These are phyloP conservation scores for Cydia amplana DNA, from an alignment of 1,140 invertebrate species.

Conservation along the genomic window DNA sequence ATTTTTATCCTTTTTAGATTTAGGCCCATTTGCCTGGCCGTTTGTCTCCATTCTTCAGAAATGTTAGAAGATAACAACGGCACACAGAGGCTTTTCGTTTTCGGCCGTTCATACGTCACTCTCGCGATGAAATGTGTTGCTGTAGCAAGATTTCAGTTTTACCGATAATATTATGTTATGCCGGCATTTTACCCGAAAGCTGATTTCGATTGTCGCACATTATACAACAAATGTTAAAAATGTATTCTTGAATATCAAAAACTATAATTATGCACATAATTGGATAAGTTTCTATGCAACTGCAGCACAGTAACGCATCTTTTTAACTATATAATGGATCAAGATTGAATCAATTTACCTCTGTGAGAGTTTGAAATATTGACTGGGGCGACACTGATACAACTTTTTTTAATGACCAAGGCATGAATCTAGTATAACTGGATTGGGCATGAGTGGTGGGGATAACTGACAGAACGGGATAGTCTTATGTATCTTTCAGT, in stretches of 20 bases:
- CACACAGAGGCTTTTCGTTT: slow-evolving; percentile 79
- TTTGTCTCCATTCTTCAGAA: slow-evolving; percentile 79
- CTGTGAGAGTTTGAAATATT: background rate
- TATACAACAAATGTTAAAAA: background rate
- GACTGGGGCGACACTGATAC: background rate
- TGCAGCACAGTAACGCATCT: background rate
- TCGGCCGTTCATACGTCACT: slow-evolving; percentile 79
- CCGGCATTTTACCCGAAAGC: slow-evolving; percentile 8
- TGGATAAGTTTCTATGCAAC: background rate
- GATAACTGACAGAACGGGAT: too few species aligned
- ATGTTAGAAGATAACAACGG: slow-evolving; percentile 80
- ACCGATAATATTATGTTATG: background rate
- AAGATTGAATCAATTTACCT: too few species aligned
- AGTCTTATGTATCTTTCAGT: too few species aligned
- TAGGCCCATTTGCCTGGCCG: slow-evolving; percentile 81
- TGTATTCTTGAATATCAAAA: background rate
- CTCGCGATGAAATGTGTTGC: slow-evolving; percentile 55
- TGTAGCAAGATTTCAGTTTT: slow-evolving; percentile 24
- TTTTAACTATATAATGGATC: too few species aligned
- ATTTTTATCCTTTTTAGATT: slow-evolving; percentile 83
- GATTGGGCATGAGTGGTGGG: too few species aligned
- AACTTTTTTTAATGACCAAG: slow-evolving; percentile 17
- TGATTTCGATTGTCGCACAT: background rate
- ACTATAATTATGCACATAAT: background rate
- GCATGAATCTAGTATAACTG: too few species aligned